Base-by-base conservation (phyloP, 2,888 invertebrate genomes). In the Chelonus formosanus region DNA sequence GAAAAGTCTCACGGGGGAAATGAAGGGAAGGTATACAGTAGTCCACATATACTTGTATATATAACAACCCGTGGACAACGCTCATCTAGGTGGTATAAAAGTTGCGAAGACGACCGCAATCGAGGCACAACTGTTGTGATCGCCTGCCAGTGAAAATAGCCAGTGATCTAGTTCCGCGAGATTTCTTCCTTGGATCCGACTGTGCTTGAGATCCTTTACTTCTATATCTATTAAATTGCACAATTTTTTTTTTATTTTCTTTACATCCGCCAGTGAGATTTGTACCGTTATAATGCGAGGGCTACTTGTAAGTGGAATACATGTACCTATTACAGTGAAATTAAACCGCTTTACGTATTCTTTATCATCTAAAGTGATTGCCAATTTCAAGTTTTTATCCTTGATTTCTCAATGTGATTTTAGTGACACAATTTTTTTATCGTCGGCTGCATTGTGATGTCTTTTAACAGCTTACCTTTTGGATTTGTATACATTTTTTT, bases 71-170 rank as follows among this genome's bases (percentile, higher is more conserved):
- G 67, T 59, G 65, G 66, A 69, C 69, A 71, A 67, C 63, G 59
- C 68, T 53, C 59, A 65, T 63, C 69, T 67, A 69, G 69, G 72
- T 67, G 72, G 73, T 73, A 73, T 73, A 73, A 73, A 73, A 71
- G 72, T 71, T 72, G 69, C 62, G 68, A 68, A 68, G 68, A 67
- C 69, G 67, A 70, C 69, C 67, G 69, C 69, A 67, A 69, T 64
- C 67, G 31, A 65, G 64, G 70, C 73, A 73, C 69, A 73, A 66
- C 63, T 66, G 56, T 67, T n/a, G 69, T 69, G 68, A 68, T 67
- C 70, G 70, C 71, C 68, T 69, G 70, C 67, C 73, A 67, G 67
- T 69, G 62, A 66, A 69, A 70, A 67, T 52, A 60, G 20, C 44
- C 57, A 66, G 67, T 67, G 67, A 36, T 52, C 34, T 31, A 57